Evolutionary conservation across 2,888 invertebrate species (phyloP).

Genomic region (Leptinotarsa rubiginosa): DNA sequence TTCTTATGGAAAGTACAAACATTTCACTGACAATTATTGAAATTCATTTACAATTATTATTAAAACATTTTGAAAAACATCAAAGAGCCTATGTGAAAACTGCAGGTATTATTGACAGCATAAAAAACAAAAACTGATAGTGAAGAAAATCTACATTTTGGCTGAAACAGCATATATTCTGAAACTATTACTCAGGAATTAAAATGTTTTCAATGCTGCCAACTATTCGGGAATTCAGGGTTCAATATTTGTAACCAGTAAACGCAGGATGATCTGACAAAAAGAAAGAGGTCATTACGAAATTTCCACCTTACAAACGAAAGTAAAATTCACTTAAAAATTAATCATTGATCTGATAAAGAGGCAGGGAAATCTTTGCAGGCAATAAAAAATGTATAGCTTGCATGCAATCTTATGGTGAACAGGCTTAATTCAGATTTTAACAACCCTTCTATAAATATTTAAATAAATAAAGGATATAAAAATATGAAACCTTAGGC

Average conservation of each 20-base stretch:
- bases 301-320: neutral
- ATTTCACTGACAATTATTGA: too few species aligned
- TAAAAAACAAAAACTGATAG: neutral
- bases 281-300: neutral
- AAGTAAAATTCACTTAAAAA: neutral
- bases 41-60: neutral
- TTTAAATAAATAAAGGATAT: too few species aligned
- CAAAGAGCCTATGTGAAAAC: conserved; percentile 3
- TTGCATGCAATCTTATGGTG: too few species aligned
- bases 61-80: neutral
- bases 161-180: neutral
- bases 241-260: neutral
- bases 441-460: too few species aligned
- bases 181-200: neutral
- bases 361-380: neutral
- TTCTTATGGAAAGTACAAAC: too few species aligned
- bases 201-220: conserved; percentile 1
- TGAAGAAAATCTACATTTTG: neutral
- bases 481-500: too few species aligned
- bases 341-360: neutral
- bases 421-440: too few species aligned
- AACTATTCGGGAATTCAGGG: neutral
- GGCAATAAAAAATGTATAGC: neutral
- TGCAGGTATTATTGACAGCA: neutral
- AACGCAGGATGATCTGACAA: conserved; percentile 7